Evolutionary conservation across 2,888 invertebrate species (phyloP).

Genomic region (Emmelina monodactyla): DNA sequence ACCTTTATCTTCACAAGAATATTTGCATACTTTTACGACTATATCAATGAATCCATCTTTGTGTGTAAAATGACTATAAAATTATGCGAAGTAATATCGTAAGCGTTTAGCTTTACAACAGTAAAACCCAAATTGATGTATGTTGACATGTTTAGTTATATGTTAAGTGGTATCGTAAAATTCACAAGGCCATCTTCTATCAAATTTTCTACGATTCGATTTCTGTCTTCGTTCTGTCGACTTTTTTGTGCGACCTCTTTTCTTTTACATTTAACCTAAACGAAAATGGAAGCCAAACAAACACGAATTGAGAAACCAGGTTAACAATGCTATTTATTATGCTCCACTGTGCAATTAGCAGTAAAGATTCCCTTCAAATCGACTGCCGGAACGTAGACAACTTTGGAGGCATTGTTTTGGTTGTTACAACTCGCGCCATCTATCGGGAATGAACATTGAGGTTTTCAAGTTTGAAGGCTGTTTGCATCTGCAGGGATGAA

Average conservation of each 20-base stretch:
- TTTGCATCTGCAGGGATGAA: too few relatives aligned
- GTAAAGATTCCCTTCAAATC: slow-evolving; percentile 25
- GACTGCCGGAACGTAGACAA: slow-evolving; percentile 15
- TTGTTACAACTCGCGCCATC: slow-evolving; percentile 40
- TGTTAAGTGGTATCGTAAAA: too few relatives aligned
- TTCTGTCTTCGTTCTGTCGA: too few relatives aligned
- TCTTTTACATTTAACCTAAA: too few relatives aligned
- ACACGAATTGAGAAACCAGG: slow-evolving; percentile 23
- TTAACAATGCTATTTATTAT: slow-evolving; percentile 33
- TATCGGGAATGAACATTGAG: too few relatives aligned
- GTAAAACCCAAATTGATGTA: background rate
- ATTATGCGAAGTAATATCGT: slow-evolving; percentile 40
- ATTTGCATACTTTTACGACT: slow-evolving; percentile 32
- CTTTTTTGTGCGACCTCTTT: too few relatives aligned
- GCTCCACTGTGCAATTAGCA: slow-evolving; percentile 30
- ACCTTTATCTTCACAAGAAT: background rate
- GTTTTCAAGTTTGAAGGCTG: too few relatives aligned
- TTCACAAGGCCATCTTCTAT: too few relatives aligned
- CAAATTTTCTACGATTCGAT: too few relatives aligned
- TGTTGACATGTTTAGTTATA: too few relatives aligned
- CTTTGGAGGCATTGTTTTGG: slow-evolving; percentile 29
- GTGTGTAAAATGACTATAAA: slow-evolving; percentile 46
- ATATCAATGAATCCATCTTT: slow-evolving; percentile 53
- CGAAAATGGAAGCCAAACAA: background rate
- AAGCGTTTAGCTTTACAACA: slow-evolving; percentile 7